Base-by-base conservation (phyloP, 2,888 invertebrate species). In the Drosophila crucigera region DNA sequence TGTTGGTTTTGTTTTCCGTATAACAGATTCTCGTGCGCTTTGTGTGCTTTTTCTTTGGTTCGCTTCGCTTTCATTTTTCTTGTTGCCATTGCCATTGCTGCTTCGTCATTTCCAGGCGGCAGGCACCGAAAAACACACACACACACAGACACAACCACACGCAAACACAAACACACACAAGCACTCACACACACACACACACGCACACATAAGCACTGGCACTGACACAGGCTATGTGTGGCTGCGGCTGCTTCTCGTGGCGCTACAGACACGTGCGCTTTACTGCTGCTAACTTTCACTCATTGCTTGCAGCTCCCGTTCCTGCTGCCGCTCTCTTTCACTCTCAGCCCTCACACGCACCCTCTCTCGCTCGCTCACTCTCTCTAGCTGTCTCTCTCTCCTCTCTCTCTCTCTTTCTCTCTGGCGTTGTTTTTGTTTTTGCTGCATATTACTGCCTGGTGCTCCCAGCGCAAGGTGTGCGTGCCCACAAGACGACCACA, bases 281-380 rank as follows among this genome's bases (percentile, higher is more conserved):
- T 89, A 89, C 86, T 89, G 90, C 89, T 85, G 90, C 89, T 85
- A 86, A 85, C 85, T 85, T 85, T 85, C 85, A 90, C 90, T 85
- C 86, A 83, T 69, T 73, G 86, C 86, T 84, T 75, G 77, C 90
- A 89, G 90, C 86, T 76, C 78, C 78, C 79, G 79, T 62, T 68
- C 71, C 59, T 80, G 76, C 64, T 60, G 77, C 53, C 67, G 47
- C 60, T 71, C 61, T 50, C 71, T 65, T 67, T 84, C 56, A 62
- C 61, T 65, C 50, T 31, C 47, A 25, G n/a, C 11, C 52, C 52
- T 10, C 28, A 10, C 52, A 52, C 52, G 30, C 63, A 50, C 50
- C 56, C 63, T 56, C 63, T 61, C 47, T 43, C 37, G 59, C 63
- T 54, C 54, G 43, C 56, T 33, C 54, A 2, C 55, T 14, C 14